Evolutionary conservation across 2,113 vertebrate species (phyloP).

Genomic region (Vulpes ferrilata): DNA sequence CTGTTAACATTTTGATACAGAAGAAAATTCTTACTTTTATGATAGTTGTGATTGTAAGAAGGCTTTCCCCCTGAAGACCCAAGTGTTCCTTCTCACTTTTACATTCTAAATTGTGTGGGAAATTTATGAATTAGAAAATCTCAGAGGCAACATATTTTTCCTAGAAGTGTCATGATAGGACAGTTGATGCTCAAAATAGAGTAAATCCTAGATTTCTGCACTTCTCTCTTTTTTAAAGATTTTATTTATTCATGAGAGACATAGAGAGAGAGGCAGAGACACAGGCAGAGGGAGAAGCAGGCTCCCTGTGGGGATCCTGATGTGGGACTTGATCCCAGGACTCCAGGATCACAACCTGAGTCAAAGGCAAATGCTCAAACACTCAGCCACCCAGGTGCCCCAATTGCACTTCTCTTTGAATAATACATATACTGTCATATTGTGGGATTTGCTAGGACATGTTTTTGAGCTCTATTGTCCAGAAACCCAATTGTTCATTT

Average conservation of each 20-base stretch:
- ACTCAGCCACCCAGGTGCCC: too few species aligned
- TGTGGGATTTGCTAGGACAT: neutral
- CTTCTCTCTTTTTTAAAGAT: neutral
- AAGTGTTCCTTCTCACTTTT: neutral
- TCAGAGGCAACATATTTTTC: neutral
- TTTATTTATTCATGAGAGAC: too few species aligned
- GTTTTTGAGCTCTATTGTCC: neutral
- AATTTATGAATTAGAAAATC: neutral
- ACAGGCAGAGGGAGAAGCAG: too few species aligned
- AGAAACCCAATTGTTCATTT: neutral
- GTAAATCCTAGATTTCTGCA: neutral
- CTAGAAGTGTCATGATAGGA: neutral
- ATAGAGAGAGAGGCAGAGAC: too few species aligned
- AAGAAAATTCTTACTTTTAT: neutral
- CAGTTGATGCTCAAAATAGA: neutral
- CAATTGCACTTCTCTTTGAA: neutral
- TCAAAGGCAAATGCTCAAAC: too few species aligned
- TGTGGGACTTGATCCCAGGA: too few species aligned
- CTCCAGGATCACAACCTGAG: too few species aligned
- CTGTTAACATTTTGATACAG: neutral
- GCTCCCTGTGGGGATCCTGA: too few species aligned
- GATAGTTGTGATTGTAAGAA: neutral
- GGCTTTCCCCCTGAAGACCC: neutral
- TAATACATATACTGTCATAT: neutral
- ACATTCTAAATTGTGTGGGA: neutral